Evolutionary conservation across 92 coral and sea anemone species (phyloP).

Genomic region (Parazoanthus darwini): DNA sequence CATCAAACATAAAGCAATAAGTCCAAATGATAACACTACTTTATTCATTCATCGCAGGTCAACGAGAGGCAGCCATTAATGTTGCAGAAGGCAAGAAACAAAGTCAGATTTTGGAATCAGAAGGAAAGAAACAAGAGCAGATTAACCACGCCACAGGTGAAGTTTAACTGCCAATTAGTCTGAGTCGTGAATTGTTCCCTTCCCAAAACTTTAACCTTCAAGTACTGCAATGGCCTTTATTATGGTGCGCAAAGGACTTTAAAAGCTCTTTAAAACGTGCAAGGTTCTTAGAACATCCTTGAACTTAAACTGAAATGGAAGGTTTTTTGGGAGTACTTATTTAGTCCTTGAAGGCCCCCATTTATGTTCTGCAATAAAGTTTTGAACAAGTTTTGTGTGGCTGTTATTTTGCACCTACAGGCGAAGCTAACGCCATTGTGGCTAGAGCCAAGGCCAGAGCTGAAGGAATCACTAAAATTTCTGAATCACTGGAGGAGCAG

Average conservation of each 20-base stretch:
- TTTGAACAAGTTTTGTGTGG: background rate
- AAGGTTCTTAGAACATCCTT: too few species aligned
- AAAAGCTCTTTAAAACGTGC: too few species aligned
- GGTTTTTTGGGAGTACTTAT: too few species aligned
- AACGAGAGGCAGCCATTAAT: conserved; percentile 88
- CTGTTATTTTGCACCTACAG: conserved; percentile 44
- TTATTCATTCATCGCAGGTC: conserved; percentile 54
- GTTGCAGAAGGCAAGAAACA: conserved; percentile 97
- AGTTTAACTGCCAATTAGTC: background rate
- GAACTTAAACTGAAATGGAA: too few species aligned
- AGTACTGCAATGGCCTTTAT: too few species aligned
- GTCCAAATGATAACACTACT: too few species aligned
- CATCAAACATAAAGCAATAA: too few species aligned
- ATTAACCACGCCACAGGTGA: conserved; percentile 92
- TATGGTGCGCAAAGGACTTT: too few species aligned
- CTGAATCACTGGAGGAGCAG: conserved; percentile 81
- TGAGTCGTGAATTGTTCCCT: too few species aligned
- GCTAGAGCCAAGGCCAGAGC: conserved; percentile 96
- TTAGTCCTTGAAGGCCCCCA: too few species aligned
- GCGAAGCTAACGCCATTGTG: conserved; percentile 95
- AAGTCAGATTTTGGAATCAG: conserved; percentile 93
- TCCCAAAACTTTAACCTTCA: too few species aligned
- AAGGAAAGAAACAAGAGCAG: conserved; percentile 84
- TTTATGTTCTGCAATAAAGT: too few species aligned
- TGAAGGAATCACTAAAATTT: conserved; percentile 81